Evolutionary conservation across 2,888 invertebrate species (phyloP), one percentile per base, ranked within the genome.

Genomic region (Buathra laborator): DNA sequence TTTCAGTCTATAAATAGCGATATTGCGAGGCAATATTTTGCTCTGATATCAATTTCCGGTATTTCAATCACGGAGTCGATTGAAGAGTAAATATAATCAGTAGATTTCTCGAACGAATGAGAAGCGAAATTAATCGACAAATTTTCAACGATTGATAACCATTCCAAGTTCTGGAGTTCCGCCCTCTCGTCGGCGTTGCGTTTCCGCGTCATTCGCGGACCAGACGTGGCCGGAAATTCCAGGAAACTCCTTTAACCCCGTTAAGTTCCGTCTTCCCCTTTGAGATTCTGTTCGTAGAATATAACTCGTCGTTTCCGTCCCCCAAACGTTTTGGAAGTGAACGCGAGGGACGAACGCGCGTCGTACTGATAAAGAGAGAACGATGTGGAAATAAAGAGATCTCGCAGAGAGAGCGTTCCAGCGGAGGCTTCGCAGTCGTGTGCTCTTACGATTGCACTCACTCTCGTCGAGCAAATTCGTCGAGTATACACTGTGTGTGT

Each of bases 191-290:
- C 29, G 62, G 12, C 12, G 56, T 24, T 29, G 68, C 68, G 81
- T 71, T 67, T 77, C 62, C 53, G 44, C 68, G 64, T 81, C 68
- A 53, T 84, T 51, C 59, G 51, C 32, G 72, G 16, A 83, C 44
- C 77, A 37, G 44, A 81, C 81, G 62, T 64, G 66, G 75, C 79
- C 82, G 85, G 76, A 80, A 83, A 85, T 85, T 83, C 79, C 48
- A 59, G 43, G 72, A 77, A 80, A 72, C 71, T 77, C 67, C 66
- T 82, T 82, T 79, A 19, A 16, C 56, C 24, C 10, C 19, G 19
- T 24, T 24, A 56, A 10, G 10, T 24, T 24, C 5, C 44, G 10
- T 19, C 46, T n/a, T 46, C 16, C 24, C 53, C 71, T 7, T 29
- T 19, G 44, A 43, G 44, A 9, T 56, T 12, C 24, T 9, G 12